Conservation (phyloP, 1,140 invertebrate genomes). For the Stegodyphus dumicola region DNA sequence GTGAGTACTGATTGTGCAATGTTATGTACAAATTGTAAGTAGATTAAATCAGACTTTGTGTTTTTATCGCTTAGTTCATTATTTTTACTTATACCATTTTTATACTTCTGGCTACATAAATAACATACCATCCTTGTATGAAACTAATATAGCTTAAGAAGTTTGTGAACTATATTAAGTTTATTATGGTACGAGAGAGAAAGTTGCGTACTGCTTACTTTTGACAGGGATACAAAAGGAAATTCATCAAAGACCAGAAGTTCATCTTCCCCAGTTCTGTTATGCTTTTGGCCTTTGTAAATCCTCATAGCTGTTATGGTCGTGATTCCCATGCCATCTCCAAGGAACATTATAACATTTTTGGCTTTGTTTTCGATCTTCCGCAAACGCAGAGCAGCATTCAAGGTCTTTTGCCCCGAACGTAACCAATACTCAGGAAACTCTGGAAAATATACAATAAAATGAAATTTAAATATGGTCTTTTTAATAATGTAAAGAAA, state of each 20-base stretch:
- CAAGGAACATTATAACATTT: slow-evolving; percentile 92
- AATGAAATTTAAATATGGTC: too few relatives aligned
- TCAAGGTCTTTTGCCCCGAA: slow-evolving; percentile 72
- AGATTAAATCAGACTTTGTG: too few relatives aligned
- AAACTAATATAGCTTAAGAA: too few relatives aligned
- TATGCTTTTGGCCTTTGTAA: slow-evolving; percentile 69
- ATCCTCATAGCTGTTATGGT: slow-evolving; percentile 86
- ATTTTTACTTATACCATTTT: too few relatives aligned
- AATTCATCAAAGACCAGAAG: slow-evolving; percentile 84
- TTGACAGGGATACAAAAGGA: slow-evolving; percentile 83
- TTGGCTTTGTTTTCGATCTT: slow-evolving; percentile 76
- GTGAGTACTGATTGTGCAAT: too few relatives aligned
- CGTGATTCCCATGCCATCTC: slow-evolving; percentile 93
- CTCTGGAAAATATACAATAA: neutral
- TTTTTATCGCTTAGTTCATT: too few relatives aligned
- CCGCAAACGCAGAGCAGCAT: slow-evolving; percentile 73
- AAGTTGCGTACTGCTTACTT: slow-evolving; percentile 72
- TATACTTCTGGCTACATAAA: too few relatives aligned
- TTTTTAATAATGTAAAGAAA: too few relatives aligned
- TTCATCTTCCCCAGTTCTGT: slow-evolving; percentile 76
- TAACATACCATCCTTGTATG: too few relatives aligned
- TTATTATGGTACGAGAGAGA: too few relatives aligned
- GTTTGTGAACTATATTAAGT: too few relatives aligned
- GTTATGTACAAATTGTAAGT: too few relatives aligned
- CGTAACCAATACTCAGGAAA: slow-evolving; percentile 70